A percentile compares a stretch with the other conserved stretches of the same genome.
phyloP scores from a whole-genome alignment of 2,888 invertebrate species.

The Incurvaria masculella region DNA sequence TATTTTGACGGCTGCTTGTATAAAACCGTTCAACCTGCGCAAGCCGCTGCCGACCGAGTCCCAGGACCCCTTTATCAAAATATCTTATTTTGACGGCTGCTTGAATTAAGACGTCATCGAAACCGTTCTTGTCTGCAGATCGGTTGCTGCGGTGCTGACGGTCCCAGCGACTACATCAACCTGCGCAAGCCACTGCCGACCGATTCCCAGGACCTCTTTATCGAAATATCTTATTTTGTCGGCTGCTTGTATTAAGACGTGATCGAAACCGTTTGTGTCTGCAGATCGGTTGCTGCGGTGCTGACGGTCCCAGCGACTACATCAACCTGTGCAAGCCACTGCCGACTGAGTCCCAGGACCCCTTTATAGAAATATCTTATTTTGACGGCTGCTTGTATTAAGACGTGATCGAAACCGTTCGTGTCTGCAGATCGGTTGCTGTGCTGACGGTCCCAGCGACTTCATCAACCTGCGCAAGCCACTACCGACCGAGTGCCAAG shows the following conservation, averaged over 20 bases:
- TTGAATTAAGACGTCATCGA: too few relatives aligned
- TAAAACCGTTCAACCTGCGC: conserved; percentile 63
- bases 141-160: conserved; percentile 87
- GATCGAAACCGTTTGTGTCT: too few relatives aligned
- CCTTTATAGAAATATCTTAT: conserved; percentile 86
- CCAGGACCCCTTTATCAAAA: too few relatives aligned
- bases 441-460: conserved; percentile 83
- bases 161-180: conserved; percentile 77
- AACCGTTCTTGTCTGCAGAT: too few relatives aligned
- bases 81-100: too few relatives aligned
- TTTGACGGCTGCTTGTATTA: too few relatives aligned
- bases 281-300: conserved; percentile 87
- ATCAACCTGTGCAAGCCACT: conserved; percentile 71
- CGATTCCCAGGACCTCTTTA: too few relatives aligned
- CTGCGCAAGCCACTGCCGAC: too few relatives aligned
- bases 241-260: too few relatives aligned
- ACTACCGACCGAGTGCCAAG: conserved; percentile 78
- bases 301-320: conserved; percentile 82
- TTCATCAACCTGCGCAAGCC: conserved; percentile 74
- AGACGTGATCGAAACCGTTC: too few relatives aligned
- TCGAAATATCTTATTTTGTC: too few relatives aligned
- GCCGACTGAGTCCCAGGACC: conserved; percentile 80
- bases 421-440: conserved; percentile 78
- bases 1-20: too few relatives aligned
- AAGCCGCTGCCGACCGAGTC: conserved; percentile 82